Evolutionary conservation across 2,888 invertebrate species (phyloP), one percentile per base, ranked within the genome.

Genomic region (Entomobrya multifasciata): DNA sequence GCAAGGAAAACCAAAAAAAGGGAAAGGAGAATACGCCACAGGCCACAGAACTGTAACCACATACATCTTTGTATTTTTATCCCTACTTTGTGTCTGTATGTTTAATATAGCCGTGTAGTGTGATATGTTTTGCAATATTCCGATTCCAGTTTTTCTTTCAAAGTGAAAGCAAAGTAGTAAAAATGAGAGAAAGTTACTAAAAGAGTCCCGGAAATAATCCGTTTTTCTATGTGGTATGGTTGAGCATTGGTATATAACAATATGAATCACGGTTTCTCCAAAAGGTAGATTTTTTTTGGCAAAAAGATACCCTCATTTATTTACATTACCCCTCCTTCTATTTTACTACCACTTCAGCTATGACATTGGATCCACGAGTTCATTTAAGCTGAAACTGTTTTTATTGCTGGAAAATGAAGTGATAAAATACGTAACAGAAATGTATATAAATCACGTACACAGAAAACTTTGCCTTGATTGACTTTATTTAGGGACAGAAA

Each of bases 331-430:
- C 22, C 17, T 20, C 5, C 57, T 25, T 13, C 25, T 22, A 25
- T 57, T 57, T 57, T n/a, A n/a, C n/a, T n/a, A n/a, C n/a, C 25
- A 2, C 57, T 30, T 25, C 57, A 57, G 57, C 25, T n/a, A n/a
- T n/a, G 30, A 30, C 30, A 62, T 62, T n/a, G 27, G 62, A 62
- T 62, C 62, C 10, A 30, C 3, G 6, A 30, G 30, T 57, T 15
- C 30, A 62, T 27, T 17, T n/a, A 62, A 62, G 62, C 62, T n/a
- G 62, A 62, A 62, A 30, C 30, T 62, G 30, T 62, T 62, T 62
- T 62, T 27, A 62, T 62, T 62, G 20, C 62, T 62, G n/a, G 27
- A 62, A 62, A 62, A 62, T 62, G 62, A 62, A 30, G 62, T 62
- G 27, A 62, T 62, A n/a, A n/a, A n/a, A n/a, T n/a, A n/a, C n/a